Conservation (phyloP, 1,140 invertebrate species). For the Drosophila sechellia region DNA sequence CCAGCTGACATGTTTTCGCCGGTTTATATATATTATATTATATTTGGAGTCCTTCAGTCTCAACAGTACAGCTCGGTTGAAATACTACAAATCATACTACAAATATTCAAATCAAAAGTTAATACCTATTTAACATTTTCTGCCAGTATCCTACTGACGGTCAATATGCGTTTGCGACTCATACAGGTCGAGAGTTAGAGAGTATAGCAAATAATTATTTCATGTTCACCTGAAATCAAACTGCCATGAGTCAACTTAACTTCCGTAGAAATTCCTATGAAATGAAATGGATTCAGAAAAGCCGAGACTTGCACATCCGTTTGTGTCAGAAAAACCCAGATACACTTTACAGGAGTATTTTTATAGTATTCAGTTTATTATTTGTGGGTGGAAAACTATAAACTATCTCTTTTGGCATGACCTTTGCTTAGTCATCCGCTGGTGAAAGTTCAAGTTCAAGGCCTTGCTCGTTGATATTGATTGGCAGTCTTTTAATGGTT, state of each 20-base stretch:
- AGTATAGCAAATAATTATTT: slow-evolving; percentile 1
- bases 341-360: not conserved
- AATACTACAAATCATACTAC: not conserved
- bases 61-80: no score
- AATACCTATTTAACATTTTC: not conserved
- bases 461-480: slow-evolving; percentile 41
- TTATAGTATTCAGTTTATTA: not conserved
- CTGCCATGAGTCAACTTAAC: not conserved
- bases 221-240: slow-evolving; percentile 1
- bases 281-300: not conserved
- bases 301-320: not conserved
- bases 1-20: slow-evolving; percentile 1
- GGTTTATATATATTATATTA: no score
- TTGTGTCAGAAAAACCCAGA: not conserved
- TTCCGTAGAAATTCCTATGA: not conserved
- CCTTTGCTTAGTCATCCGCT: not conserved
- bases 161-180: no score
- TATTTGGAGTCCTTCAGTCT: not conserved
- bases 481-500: slow-evolving; percentile 20
- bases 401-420: not conserved
- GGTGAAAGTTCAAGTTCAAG: slow-evolving; percentile 58
- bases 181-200: not conserved
- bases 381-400: not conserved
- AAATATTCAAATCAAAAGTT: not conserved
- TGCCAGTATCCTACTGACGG: not conserved